Base-by-base conservation (phyloP, 2,113 vertebrate species). In the Polypterus bichir region DNA sequence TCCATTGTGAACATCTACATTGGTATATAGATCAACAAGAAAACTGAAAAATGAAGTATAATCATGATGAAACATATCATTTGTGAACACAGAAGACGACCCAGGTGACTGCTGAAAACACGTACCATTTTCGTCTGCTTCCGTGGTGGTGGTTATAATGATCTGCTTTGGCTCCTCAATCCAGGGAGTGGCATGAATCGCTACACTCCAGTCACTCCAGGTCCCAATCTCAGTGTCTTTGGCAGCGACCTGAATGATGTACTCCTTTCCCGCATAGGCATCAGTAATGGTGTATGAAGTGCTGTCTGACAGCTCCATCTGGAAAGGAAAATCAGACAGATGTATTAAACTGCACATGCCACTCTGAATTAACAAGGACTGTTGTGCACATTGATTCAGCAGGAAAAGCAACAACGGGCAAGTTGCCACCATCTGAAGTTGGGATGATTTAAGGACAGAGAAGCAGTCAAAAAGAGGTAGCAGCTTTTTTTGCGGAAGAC, bases 201-300 rank as follows among this genome's bases (percentile, higher is more conserved):
- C 94, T 64, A 97, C 91, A 0, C 95, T 97, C 95, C 95, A 98
- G 82, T 98, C 94, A 2, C 95, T 98, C 95, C 95, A 98, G 0
- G 94, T 98, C 67, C 95, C 95, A 0, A 97, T 93, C 73, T 98
- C 95, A 0, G 86, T 95, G 87, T 98, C 95, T 76, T 98, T 97
- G 70, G 94, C 92, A 0, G 95, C 95, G 65, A 98, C 92, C 76
- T 98, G 95, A 81, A 98, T 97, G 77, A 97, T 97, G 79, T 98
- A 97, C 51, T 98, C 95, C 74, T 97, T 98, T 63, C 95, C 95
- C 0, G 90, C 88, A 0, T 92, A 93, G 64, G 95, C 95, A 0
- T 98, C 95, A 0, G 93, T 97, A 80, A 98, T 98, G 71, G 82
- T 96, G 83, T 98, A 93, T 0, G 86, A 81, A 0, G 89, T 97